These are phyloP conservation scores for Philantomba maxwellii DNA, from an alignment of 2,113 vertebrate species.

Conservation along the genomic window DNA sequence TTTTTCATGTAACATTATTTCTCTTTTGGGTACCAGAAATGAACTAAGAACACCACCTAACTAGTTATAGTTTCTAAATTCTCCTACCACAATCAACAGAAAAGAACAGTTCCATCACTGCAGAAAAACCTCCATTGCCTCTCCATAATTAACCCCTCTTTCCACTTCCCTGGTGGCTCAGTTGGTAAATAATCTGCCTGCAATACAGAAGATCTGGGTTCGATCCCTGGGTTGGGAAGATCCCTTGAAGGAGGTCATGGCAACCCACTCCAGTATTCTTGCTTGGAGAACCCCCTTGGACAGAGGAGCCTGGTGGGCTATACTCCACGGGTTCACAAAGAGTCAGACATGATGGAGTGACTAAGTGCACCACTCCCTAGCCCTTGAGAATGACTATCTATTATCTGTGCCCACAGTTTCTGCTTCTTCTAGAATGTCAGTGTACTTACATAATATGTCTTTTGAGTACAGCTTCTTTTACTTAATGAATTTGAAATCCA, in stretches of 20 bases:
- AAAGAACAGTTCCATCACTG: background rate
- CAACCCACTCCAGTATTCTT: background rate
- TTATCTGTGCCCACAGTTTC: background rate
- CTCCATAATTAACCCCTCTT: background rate
- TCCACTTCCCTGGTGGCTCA: background rate
- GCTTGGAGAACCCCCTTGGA: background rate
- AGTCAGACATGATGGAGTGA: background rate
- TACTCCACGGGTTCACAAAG: background rate
- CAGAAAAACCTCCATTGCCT: background rate
- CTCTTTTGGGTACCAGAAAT: background rate
- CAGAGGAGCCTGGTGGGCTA: background rate
- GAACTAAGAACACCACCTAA: background rate
- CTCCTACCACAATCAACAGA: background rate
- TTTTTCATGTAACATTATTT: background rate
- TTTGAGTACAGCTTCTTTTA: background rate
- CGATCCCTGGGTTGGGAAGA: background rate
- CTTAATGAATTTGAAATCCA: background rate
- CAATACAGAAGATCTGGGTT: background rate
- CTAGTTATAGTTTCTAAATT: background rate
- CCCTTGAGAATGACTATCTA: background rate
- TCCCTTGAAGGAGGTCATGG: background rate
- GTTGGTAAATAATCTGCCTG: background rate
- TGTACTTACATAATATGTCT: background rate
- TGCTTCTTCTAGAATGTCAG: background rate
- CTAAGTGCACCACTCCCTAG: accelerated